Evolutionary conservation across 2,113 vertebrate species (phyloP), one percentile per base, ranked within the genome.

Genomic region (Tragelaphus scriptus): DNA sequence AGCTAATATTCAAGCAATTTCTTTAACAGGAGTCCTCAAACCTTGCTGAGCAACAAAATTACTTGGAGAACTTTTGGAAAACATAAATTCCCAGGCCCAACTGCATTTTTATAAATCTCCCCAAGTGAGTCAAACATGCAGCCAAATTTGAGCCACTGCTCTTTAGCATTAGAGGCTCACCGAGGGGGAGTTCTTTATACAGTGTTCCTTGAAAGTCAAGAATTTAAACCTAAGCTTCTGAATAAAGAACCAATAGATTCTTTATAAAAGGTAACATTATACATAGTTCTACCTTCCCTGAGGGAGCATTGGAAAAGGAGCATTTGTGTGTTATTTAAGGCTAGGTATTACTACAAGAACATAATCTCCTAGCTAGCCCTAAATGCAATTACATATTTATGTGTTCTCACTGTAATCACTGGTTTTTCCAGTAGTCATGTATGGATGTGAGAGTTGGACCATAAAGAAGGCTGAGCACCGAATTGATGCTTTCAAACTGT

Each of bases 181-280:
- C 2, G 3, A 95, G 79, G 53, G 91, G 26, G 44, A 71, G 88
- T 88, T 95, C 92, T 96, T 97, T 71, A 65, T 47, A 71, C 30
- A 68, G 19, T 82, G 65, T 94, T 96, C 90, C 77, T 95, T 97
- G 91, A 97, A 97, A 98, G 96, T 97, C 89, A 95, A 96, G 89
- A 96, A 96, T 93, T 97, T 97, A 87, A 97, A 95, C 55, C 90
- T 92, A 96, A 95, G 93, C 71, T 51, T 95, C 82, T 93, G 91
- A 95, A 96, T 91, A 97, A 98, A 98, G 96, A 61, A 94, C 86
- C 58, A 89, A 93, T 47, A 93, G 94, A 91, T 85, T 85, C 96
- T 95, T 96, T 68, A 85, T 94, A 97, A 97, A 75, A 93, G 97
- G 97, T 95, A 96, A 97, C 51, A 58, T 97, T 97, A 96, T 86